Base-by-base conservation (phyloP, 2,888 invertebrate genomes). In the Ennomos fuscantarius region DNA sequence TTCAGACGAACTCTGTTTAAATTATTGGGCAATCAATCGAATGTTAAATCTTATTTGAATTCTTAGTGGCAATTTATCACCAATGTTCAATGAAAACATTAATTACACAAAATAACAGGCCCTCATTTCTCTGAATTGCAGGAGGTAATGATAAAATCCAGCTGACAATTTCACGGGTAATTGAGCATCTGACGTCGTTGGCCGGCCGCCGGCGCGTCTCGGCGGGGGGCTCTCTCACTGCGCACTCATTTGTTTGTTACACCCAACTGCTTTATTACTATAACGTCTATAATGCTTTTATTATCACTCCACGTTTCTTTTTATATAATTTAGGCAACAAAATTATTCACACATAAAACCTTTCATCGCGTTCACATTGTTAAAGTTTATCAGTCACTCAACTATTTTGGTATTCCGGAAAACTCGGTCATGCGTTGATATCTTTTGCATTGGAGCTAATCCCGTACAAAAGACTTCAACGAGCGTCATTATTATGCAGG, bases 131-230 rank as follows among this genome's bases (percentile, higher is more conserved):
- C 34, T 52, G 47, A 60, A 61, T 52, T 54, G 61, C 53, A 66
- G 60, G 58, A 58, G 39, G 46, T 57, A 60, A n/a, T 49, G 56
- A 64, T 60, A 53, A 62, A 64, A 66, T 62, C 62, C 57, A 50
- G 62, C 61, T 55, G 72, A 76, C 82, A 86, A 87, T 88, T 86
- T 87, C 83, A 88, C 81, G 86, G 83, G 81, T 85, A 89, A 89
- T 86, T 86, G 84, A 84, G 79, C 78, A 79, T 75, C 80, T 78
- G 80, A 81, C 81, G 84, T 77, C 77, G 79, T 74, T 80, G 74
- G 73, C 63, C 69, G 65, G 67, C 68, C 78, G 68, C 62, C 60
- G 67, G 55, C 56, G 65, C 59, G 66, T 66, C 74, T 65, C 73
- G 56, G 68, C 71, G 68, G 74, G 74, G 75, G 69, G 62, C 46